Conservation (phyloP, 2,797 vertebrate genomes). For the Loriculus beryllinus region DNA sequence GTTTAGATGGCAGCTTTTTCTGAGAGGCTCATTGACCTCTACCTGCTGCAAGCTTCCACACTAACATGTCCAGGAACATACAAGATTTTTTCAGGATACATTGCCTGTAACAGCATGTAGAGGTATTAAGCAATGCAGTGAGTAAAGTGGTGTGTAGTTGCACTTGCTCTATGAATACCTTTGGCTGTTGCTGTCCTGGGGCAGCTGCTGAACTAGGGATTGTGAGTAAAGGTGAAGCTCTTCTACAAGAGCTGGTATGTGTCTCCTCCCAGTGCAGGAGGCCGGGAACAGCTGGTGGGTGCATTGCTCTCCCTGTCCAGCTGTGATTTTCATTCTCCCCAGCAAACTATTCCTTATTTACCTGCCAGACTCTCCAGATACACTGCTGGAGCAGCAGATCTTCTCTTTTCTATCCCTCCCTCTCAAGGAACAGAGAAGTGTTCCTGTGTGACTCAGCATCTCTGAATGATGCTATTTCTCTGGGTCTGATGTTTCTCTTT, state of each 20-base stretch:
- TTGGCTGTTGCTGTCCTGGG: background rate
- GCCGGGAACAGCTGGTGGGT: background rate
- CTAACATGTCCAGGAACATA: background rate
- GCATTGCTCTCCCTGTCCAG: background rate
- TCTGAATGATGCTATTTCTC: background rate
- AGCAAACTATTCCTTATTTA: background rate
- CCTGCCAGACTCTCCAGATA: background rate
- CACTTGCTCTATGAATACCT: background rate
- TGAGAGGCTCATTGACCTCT: background rate
- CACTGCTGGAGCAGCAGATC: background rate
- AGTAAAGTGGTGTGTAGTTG: background rate
- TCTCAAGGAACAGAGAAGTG: background rate
- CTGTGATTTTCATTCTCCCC: background rate
- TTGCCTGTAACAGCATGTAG: background rate
- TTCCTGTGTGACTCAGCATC: slow-evolving; percentile 4
- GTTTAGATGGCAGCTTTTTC: background rate
- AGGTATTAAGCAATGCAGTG: background rate
- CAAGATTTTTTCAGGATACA: fast-evolving
- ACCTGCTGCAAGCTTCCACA: background rate
- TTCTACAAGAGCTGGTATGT: background rate
- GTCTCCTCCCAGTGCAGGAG: slow-evolving; percentile 14
- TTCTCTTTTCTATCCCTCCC: background rate
- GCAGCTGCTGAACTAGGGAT: background rate
- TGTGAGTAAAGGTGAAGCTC: background rate
- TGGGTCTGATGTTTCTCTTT: background rate